A percentile compares a stretch with the other conserved stretches of the same genome.
These are phyloP conservation scores for Chrysomela aeneicollis DNA, from an alignment of 2,888 invertebrate species.

Conservation along the genomic window DNA sequence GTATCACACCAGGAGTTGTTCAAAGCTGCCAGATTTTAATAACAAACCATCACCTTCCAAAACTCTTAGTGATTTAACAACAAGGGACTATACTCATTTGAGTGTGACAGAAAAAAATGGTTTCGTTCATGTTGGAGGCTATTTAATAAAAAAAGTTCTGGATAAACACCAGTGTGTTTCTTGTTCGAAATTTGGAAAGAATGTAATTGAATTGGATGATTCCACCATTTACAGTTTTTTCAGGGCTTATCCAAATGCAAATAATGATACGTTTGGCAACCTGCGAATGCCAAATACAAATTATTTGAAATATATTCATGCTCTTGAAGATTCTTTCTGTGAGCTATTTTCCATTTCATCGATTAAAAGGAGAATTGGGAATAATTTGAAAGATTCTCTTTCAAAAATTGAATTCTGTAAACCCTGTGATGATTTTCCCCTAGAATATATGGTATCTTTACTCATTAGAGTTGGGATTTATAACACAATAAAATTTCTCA, in stretches of 20 bases:
- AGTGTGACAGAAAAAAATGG: conserved; percentile 29
- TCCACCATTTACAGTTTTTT: conserved; percentile 25
- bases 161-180: conserved; percentile 25
- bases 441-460: conserved; percentile 7
- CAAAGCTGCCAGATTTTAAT: conserved; percentile 16
- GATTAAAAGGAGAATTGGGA: neutral
- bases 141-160: conserved; percentile 27
- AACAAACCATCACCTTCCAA: neutral
- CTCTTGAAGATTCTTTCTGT: conserved; percentile 23
- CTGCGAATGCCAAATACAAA: conserved; percentile 22
- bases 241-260: conserved; percentile 28
- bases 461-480: conserved; percentile 9
- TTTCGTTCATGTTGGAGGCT: conserved; percentile 30
- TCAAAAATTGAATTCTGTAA: neutral
- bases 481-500: neutral
- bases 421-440: conserved; percentile 3
- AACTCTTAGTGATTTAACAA: neutral
- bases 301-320: conserved; percentile 20
- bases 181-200: conserved; percentile 23
- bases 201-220: conserved; percentile 6
- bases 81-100: conserved; percentile 26
- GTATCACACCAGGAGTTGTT: conserved; percentile 29
- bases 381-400: too few relatives aligned
- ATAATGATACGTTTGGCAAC: conserved; percentile 17
- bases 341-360: conserved; percentile 10